Conservation (phyloP, 2,113 vertebrate species). For the Coptodon rendalli region DNA sequence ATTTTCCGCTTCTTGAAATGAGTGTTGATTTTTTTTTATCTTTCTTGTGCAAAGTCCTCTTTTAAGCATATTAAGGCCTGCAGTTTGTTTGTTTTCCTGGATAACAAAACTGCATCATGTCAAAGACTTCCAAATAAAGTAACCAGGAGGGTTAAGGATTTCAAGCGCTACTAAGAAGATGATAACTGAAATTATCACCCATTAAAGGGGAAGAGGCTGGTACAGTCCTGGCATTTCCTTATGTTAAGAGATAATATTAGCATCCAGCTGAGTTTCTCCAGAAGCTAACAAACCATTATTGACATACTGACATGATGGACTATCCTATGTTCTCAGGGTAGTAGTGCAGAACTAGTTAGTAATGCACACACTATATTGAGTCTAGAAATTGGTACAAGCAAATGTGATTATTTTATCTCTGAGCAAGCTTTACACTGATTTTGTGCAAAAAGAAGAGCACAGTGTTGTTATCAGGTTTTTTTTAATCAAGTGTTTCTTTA, state of each 20-base stretch:
- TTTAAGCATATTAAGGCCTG: neutral
- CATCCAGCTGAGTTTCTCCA: neutral
- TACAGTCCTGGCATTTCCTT: neutral
- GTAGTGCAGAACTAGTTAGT: neutral
- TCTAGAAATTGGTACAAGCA: neutral
- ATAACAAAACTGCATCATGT: neutral
- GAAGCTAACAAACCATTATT: neutral
- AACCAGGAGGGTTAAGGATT: neutral
- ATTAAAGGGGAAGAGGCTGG: neutral
- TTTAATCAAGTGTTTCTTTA: neutral
- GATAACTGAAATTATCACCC: neutral
- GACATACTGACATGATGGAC: neutral
- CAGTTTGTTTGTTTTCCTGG: neutral
- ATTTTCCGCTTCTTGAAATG: neutral
- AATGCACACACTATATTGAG: neutral
- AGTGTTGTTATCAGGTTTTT: neutral
- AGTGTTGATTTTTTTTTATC: neutral
- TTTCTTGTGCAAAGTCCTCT: neutral
- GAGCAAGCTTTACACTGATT: neutral
- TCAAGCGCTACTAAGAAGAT: neutral
- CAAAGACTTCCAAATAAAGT: neutral
- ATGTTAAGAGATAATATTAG: neutral
- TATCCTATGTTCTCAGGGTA: neutral
- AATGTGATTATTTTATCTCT: neutral
- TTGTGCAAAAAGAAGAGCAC: neutral